Evolutionary conservation across 2,113 vertebrate species (phyloP), one percentile per base, ranked within the genome.

Genomic region (Suncus etruscus): DNA sequence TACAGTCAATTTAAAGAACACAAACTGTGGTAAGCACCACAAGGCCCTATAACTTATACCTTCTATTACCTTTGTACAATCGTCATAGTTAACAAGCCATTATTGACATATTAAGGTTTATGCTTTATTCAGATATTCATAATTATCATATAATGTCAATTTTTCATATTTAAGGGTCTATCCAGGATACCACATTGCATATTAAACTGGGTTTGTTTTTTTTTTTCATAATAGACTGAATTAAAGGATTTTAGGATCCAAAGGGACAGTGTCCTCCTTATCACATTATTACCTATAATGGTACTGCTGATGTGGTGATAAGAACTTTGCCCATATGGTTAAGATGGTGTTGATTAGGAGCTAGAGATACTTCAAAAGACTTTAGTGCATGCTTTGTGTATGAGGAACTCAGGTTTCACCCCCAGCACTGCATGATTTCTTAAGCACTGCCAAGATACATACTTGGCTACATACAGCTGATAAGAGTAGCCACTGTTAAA

Each of bases 211-310:
- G 8, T 51, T 83, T 47, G 31, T 32, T 79, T 10, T 27, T 78
- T 83, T 81, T 81, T 65, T 31, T 76, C 22, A 16, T 31, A 29
- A 45, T 74, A 83, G 82, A 50, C 15, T 83, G 48, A 39, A 39
- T 27, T 8, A n/a, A 45, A 14, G 10, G 39, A 79, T 94, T 92
- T 92, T 25, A 83, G 73, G 61, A 14, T 63, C 32, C 9, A 20
- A 58, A 73, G 10, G 6, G 66, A n/a, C 78, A 85, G 29, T 50
- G 22, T 8, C 11, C 32, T 72, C 58, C 24, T 24, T 31, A 22
- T 61, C 66, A 47, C 29, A 25, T 61, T 61, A 61, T 61, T 4
- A 61, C 20, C 15, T 16, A 61, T 22, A 8, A 61, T 66, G 0
- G 39, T 3, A 11, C 32, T 66, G 58, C 70, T 69, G 4, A 4